Conservation (phyloP, 2,113 vertebrate species). For the Baryphthengus martii region DNA sequence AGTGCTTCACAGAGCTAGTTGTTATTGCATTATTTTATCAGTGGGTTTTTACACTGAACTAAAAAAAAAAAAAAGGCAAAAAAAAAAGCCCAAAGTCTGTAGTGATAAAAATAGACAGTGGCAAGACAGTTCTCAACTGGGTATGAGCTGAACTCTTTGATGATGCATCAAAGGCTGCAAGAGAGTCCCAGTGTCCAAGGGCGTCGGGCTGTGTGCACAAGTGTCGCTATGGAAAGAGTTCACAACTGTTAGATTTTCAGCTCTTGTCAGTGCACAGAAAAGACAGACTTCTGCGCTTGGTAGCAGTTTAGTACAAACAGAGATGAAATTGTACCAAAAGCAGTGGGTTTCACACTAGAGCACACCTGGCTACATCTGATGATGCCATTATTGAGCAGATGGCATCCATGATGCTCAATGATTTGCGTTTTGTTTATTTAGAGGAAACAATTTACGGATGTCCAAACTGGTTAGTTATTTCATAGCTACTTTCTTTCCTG, state of each 20-base stretch:
- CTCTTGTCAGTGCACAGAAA: not conserved
- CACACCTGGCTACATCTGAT: not conserved
- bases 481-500: not conserved
- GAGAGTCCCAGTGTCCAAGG: not conserved
- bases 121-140: not conserved
- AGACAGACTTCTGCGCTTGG: not conserved
- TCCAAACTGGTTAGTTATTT: not conserved
- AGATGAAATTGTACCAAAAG: not conserved
- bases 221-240: not conserved
- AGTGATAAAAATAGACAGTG: not conserved
- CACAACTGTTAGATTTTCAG: not conserved
- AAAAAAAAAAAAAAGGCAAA: too few relatives aligned
- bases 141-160: not conserved
- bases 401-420: not conserved
- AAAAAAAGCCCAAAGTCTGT: not conserved
- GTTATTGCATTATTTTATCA: not conserved
- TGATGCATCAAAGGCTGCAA: not conserved
- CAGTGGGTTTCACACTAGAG: not conserved
- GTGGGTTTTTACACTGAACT: not conserved
- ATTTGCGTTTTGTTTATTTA: not conserved
- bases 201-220: not conserved
- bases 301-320: not conserved
- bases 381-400: not conserved
- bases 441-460: not conserved
- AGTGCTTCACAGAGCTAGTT: not conserved